These are phyloP conservation scores for Phyllotreta cruciferae DNA, from an alignment of 2,888 invertebrate species.

Conservation along the genomic window DNA sequence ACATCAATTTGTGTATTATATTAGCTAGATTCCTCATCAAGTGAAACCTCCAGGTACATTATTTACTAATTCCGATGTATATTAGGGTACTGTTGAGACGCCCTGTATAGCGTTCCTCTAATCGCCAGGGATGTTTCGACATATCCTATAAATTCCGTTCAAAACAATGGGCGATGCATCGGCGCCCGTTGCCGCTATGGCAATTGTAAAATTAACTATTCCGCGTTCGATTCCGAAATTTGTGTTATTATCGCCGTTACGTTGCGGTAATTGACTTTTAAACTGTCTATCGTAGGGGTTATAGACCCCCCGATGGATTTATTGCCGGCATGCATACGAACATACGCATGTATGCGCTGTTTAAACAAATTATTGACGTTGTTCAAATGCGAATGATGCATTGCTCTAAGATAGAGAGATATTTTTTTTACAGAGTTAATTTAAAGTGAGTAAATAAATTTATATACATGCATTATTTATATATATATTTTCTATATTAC, in stretches of 20 bases:
- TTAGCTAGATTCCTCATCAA: too few species aligned
- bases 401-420: too few species aligned
- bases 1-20: too few species aligned
- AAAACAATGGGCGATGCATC: constrained; percentile 18
- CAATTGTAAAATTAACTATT: constrained; percentile 33
- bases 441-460: too few species aligned
- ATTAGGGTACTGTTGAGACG: too few species aligned
- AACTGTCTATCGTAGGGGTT: constrained; percentile 26
- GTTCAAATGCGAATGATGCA: too few species aligned
- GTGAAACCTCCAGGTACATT: too few species aligned
- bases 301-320: constrained; percentile 27
- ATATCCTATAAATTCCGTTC: constrained; percentile 16
- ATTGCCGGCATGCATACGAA: constrained; percentile 9
- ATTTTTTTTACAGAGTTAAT: too few species aligned
- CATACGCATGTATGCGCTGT: neutral
- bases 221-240: constrained; percentile 28
- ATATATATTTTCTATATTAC: too few species aligned
- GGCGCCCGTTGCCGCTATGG: constrained; percentile 13
- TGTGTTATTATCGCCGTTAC: constrained; percentile 32
- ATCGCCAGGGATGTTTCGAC: constrained; percentile 15
- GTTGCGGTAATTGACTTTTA: constrained; percentile 33
- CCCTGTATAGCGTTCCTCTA: neutral
- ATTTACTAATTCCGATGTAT: too few species aligned
- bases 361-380: constrained; percentile 18
- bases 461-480: too few species aligned